Evolutionary conservation across 2,888 invertebrate genomes (phyloP).

Genomic region (Polymixis flavicincta): DNA sequence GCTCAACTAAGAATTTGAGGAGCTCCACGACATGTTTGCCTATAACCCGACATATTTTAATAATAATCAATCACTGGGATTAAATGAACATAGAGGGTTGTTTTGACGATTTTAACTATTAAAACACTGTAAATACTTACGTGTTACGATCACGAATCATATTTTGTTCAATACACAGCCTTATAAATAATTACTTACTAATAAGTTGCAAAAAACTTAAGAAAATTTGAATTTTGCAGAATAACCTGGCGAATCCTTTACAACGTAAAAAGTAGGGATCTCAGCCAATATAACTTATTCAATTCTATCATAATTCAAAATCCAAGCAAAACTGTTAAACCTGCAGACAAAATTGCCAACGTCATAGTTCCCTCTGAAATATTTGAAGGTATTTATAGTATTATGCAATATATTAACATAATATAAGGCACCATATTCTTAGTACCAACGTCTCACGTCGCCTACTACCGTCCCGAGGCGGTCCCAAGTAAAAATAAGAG

Average conservation of each 20-base stretch:
- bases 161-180: no score
- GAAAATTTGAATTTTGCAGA: no score
- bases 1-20: no score
- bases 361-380: slow-evolving; percentile 6
- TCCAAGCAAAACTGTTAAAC: neutral
- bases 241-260: no score
- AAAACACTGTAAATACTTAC: no score
- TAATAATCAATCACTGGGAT: neutral
- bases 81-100: no score
- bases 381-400: slow-evolving; percentile 27
- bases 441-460: slow-evolving; percentile 45
- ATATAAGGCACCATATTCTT: slow-evolving; percentile 41
- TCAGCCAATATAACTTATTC: neutral
- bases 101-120: no score
- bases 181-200: no score
- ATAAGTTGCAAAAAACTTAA: no score
- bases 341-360: slow-evolving; percentile 9
- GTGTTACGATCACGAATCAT: no score
- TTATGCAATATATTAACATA: slow-evolving; percentile 29
- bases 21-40: no score
- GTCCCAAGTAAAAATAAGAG: slow-evolving; percentile 68
- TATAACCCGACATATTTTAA: neutral
- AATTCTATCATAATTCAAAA: slow-evolving; percentile 10
- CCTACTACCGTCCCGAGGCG: slow-evolving; percentile 40
- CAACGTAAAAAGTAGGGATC: no score